Evolutionary conservation across 2,888 invertebrate genomes (phyloP), one percentile per base, ranked within the genome.

Genomic region (Xylota segnis): DNA sequence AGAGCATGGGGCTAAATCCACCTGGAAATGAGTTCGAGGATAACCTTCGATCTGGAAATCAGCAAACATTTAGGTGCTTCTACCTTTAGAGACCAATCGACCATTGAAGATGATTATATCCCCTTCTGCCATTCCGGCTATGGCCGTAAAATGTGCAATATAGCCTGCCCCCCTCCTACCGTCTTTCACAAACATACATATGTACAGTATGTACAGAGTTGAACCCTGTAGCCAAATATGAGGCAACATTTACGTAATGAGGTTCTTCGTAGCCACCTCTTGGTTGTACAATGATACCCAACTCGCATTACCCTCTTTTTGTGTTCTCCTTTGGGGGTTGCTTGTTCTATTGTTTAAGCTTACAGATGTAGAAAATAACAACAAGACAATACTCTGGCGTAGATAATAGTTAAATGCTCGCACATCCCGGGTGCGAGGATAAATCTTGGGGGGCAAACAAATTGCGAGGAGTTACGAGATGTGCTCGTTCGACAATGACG

Each of bases 171-270:
- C 23, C 50, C 47, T 72, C 27, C 34, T 56, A 66, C 74, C 78
- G 63, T 61, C 40, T 65, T 65, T 45, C 65, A 59, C 70, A 76
- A 58, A 23, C 23, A 23, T 23, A 23, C 70, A 76, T 63, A 56
- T 75, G 59, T 61, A 47, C 34, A 45, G 23, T 3, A n/a, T n/a
- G 29, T 29, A 29, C 34, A 5, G 12, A 59, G 43, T n/a, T n/a
- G 32, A 72, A 50, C 32, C 61, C 18, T 68, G 74, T 72, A 70
- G 72, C 82, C 82, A 68, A 86, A 81, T 82, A 54, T 86, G 76
- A 86, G 71, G 75, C 70, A 66, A 63, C 82, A 77, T 86, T 86
- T 77, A 82, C 68, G 81, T 82, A 86, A 86, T 86, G 82, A 81
- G 81, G 81, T 71, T 56, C 75, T 72, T 59, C 50, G 45, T 45